Conservation (phyloP, 2,113 vertebrate species). For the Gallinago media region DNA sequence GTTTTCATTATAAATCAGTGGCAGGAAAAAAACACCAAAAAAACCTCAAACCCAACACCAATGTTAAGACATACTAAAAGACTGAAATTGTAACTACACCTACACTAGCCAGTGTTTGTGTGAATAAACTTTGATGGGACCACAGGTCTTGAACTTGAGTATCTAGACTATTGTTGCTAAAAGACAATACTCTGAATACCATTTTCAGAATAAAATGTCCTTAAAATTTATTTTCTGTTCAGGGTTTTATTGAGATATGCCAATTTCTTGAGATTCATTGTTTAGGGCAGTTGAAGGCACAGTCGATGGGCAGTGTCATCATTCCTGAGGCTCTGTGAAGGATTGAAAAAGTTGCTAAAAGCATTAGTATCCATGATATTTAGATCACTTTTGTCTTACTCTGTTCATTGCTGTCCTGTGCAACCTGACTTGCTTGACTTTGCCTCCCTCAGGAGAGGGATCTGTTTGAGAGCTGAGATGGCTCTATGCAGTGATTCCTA, state of each 20-base stretch:
- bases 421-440: background rate
- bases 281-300: background rate
- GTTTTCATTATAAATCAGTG: background rate
- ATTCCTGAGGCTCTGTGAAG: background rate
- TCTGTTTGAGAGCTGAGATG: background rate
- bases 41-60: too few relatives aligned
- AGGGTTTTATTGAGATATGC: background rate
- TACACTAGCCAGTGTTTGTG: background rate
- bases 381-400: background rate
- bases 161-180: background rate
- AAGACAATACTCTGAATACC: background rate
- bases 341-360: background rate
- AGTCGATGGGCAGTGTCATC: background rate
- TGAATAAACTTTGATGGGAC: background rate
- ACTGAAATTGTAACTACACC: background rate
- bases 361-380: background rate
- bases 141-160: background rate
- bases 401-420: background rate
- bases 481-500: background rate
- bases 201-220: background rate
- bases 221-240: background rate
- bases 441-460: background rate
- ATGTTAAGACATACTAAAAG: background rate
- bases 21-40: background rate
- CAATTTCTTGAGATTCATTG: accelerated